Conservation (phyloP, 2,797 vertebrate species). For the Natrix natrix region DNA sequence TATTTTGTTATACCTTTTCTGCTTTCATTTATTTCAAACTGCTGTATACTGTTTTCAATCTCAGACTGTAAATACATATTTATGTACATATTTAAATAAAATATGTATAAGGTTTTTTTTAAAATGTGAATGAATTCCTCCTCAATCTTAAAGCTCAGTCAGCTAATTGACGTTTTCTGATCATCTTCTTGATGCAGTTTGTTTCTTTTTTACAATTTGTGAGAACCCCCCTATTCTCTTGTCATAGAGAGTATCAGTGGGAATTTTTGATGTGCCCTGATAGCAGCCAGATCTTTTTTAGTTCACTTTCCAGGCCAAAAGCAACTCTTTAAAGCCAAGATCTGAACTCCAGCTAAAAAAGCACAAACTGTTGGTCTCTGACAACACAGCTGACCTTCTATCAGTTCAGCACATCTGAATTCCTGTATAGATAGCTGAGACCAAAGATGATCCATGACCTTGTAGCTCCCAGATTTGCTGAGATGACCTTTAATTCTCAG, state of each 20-base stretch:
- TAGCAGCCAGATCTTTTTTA: neutral
- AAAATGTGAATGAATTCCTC: neutral
- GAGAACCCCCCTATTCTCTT: neutral
- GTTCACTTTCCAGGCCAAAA: neutral
- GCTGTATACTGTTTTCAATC: neutral
- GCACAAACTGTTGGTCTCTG: neutral
- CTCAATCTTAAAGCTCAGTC: neutral
- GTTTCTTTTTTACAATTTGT: neutral
- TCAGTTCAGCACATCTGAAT: neutral
- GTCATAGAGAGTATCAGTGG: neutral
- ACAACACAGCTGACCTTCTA: neutral
- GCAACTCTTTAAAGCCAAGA: neutral
- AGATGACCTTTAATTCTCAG: neutral
- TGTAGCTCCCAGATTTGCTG: neutral
- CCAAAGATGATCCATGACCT: neutral
- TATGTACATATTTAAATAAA: neutral
- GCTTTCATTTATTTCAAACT: neutral
- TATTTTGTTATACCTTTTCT: neutral
- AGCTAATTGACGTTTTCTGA: neutral
- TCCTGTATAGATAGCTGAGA: neutral
- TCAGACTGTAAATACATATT: neutral
- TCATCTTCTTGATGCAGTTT: neutral
- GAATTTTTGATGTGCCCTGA: neutral
- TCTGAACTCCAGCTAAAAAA: neutral
- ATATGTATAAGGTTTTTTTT: neutral